Conservation (phyloP, 2,888 invertebrate species). For the Osmoderma eremita region DNA sequence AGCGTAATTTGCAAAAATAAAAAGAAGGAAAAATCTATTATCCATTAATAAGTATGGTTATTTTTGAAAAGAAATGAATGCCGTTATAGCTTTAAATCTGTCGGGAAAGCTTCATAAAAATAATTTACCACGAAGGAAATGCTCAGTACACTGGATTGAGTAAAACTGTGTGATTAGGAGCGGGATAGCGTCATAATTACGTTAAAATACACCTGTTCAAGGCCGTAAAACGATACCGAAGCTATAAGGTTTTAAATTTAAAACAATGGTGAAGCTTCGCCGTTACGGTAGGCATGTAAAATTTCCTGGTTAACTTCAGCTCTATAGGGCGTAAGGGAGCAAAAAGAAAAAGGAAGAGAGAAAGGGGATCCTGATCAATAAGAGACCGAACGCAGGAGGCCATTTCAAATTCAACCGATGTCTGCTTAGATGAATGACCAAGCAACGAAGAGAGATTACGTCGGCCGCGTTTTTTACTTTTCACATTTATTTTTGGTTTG, state of each 20-base stretch:
- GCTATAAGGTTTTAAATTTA: conserved; percentile 29
- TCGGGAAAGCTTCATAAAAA: no score
- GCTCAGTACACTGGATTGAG: not conserved
- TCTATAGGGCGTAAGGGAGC: not conserved
- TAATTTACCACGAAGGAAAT: no score
- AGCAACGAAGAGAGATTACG: conserved; percentile 55
- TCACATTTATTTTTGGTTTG: conserved; percentile 55
- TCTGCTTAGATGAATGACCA: conserved; percentile 55
- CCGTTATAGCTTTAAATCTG: no score
- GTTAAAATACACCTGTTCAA: conserved; percentile 29
- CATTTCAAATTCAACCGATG: conserved; percentile 56
- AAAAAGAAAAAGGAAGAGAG: not conserved
- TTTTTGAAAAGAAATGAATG: no score
- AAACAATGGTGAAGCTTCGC: conserved; percentile 22
- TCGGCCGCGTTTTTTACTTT: conserved; percentile 53
- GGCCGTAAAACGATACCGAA: conserved; percentile 16
- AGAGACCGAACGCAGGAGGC: conserved; percentile 36
- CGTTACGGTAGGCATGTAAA: conserved; percentile 21
- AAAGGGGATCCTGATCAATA: conserved; percentile 28
- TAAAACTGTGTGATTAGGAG: conserved; percentile 11
- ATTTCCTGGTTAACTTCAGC: conserved; percentile 28
- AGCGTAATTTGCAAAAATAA: no score
- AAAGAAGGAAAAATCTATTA: no score
- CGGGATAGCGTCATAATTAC: conserved; percentile 16
- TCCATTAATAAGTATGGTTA: no score